phyloP scores from a whole-genome alignment of 2,797 vertebrate genomes.

The Rhinichthys osculus region DNA sequence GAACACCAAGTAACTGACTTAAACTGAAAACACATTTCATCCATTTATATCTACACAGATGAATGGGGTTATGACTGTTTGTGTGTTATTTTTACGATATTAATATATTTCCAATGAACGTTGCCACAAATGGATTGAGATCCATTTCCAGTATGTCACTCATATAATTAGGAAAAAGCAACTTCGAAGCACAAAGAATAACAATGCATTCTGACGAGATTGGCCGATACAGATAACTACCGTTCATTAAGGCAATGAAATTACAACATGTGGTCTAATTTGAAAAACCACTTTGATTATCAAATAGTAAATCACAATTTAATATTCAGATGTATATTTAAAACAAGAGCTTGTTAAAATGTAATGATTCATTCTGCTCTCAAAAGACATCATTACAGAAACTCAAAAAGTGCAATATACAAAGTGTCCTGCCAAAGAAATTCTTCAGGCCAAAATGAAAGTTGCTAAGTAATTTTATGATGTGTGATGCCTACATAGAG shows the following conservation, averaged over 20 bases:
- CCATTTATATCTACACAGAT: conserved; percentile 36
- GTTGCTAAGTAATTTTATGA: conserved; percentile 15
- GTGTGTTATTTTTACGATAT: conserved; percentile 23
- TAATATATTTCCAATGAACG: not conserved
- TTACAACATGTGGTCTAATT: not conserved
- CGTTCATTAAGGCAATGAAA: conserved; percentile 18
- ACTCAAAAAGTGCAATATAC: not conserved
- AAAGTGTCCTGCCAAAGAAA: conserved; percentile 28
- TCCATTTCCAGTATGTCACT: not conserved
- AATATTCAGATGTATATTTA: not conserved
- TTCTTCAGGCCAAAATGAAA: not conserved
- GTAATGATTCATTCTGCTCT: conserved; percentile 10
- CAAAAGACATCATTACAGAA: not conserved
- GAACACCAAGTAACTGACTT: conserved; percentile 28
- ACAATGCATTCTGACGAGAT: not conserved
- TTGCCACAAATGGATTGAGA: not conserved
- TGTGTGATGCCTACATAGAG: conserved; percentile 11
- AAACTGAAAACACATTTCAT: conserved; percentile 52
- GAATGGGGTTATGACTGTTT: conserved; percentile 3
- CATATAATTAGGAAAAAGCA: not conserved
- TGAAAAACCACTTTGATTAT: not conserved
- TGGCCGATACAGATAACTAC: conserved; percentile 12
- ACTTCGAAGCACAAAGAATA: not conserved
- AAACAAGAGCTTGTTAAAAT: conserved; percentile 5
- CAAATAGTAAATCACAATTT: conserved; percentile 13